These are phyloP conservation scores for Eupithecia insigniata DNA, from an alignment of 2,888 invertebrate species.

Conservation along the genomic window DNA sequence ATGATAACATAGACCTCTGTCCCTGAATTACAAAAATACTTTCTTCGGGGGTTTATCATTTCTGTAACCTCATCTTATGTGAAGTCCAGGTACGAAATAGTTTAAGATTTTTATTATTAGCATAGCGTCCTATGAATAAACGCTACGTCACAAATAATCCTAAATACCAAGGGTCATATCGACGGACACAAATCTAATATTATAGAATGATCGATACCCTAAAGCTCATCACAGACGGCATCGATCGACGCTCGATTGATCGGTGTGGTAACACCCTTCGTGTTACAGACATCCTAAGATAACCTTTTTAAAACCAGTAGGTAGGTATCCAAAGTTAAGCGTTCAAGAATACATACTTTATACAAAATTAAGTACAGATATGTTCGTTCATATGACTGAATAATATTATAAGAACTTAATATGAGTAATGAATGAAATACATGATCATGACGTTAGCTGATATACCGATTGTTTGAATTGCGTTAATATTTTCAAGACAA, in stretches of 20 bases:
- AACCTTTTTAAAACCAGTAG: neutral
- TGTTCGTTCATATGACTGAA: neutral
- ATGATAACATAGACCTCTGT: neutral
- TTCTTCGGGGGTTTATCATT: neutral
- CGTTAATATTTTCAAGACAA: neutral
- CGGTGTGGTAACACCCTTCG: no score
- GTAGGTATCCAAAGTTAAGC: neutral
- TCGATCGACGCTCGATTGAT: no score
- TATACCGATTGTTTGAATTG: neutral
- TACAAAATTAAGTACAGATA: neutral
- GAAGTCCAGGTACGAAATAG: neutral
- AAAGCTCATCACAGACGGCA: no score
- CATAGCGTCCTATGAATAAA: neutral
- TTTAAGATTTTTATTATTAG: neutral
- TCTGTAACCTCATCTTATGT: neutral
- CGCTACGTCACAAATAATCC: neutral
- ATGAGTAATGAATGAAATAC: neutral
- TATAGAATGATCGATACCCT: neutral
- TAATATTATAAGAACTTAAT: neutral
- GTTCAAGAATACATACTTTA: neutral
- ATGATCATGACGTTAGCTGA: neutral
- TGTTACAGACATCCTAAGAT: slow-evolving; percentile 1
- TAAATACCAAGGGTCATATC: neutral
- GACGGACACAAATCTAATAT: neutral
- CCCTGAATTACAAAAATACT: neutral